Base-by-base conservation (phyloP, 92 coral and sea anemone species). In the Epizoanthus rinbou region DNA sequence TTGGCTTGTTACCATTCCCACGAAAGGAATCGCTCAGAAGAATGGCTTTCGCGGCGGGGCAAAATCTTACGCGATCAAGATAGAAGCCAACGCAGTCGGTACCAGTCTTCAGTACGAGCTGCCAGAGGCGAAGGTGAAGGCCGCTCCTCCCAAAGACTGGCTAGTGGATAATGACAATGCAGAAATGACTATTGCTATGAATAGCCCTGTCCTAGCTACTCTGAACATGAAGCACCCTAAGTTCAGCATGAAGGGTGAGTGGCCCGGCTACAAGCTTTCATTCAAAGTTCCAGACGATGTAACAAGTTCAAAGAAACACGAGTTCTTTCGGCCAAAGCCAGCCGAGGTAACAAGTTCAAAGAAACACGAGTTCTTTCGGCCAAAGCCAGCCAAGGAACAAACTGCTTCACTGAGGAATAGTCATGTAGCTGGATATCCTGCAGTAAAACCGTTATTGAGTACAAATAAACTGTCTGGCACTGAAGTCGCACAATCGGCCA, bases 161-260 rank as follows among this genome's bases (percentile, higher is more conserved):
- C 89, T 69, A 50, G 98, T 93, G 6, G 98, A 93, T 50, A 93
- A 93, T 56, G 98, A 93, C 57, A 93, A 93, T 73, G 98, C 98
- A 15, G 88, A 89, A 63, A 91, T 93, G 93, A 35, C 85, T 11
- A 16, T 75, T 8, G 94, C 98, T 0, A 81, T 91, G 70, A 93
- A 93, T 78, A 83, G 88, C 13, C 98, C 98, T 41, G 39, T 89
- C 18, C 73, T 87, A 52, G 95, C 98, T 13, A 76, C 54, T 3
- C 88, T 93, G 19, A 60, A 33, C 15, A 80, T 90, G 13, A 93
- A 83, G 54, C 94, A 93, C 69, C 98, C 98, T 13, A 93, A 93
- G 86, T 93, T 93, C 80, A 93, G 90, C 69, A 90, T 91, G 88
- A 87, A 91, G 75, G 98, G 98, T 31, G 86, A 87, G 28, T 93